Percentiles rank a stretch among this genome's conserved stretches.
Evolutionary conservation across 2,113 vertebrate species (phyloP).

Genomic region (Monopterus albus): DNA sequence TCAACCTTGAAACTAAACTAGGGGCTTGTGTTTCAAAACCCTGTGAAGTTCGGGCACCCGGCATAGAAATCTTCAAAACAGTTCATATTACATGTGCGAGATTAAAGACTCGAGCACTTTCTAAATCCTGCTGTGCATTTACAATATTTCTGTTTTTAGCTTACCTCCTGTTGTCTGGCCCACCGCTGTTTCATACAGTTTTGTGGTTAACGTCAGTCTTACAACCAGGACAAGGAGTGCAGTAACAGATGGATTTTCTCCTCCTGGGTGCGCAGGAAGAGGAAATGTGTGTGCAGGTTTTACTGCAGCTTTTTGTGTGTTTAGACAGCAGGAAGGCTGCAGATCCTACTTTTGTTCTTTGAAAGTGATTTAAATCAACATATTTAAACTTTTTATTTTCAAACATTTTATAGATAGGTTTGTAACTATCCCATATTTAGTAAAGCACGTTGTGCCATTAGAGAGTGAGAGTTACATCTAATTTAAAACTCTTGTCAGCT

Average conservation of each 20-base stretch:
- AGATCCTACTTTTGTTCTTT: slow-evolving; percentile 20
- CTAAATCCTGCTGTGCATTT: slow-evolving; percentile 44
- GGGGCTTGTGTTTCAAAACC: slow-evolving; percentile 59
- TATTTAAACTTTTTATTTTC: neutral
- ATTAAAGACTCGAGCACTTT: slow-evolving; percentile 37
- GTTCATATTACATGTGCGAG: slow-evolving; percentile 63
- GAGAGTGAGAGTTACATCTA: no score
- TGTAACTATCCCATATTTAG: neutral
- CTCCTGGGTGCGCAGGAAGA: slow-evolving; percentile 32
- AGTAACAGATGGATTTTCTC: neutral
- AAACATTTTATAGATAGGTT: neutral
- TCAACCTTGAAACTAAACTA: slow-evolving; percentile 48
- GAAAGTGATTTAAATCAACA: neutral
- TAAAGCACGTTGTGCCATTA: neutral
- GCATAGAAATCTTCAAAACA: slow-evolving; percentile 55
- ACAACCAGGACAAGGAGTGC: neutral
- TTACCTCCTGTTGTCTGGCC: neutral
- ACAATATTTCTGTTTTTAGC: slow-evolving; percentile 22
- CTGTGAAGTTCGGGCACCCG: slow-evolving; percentile 57
- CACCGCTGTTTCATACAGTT: slow-evolving; percentile 19
- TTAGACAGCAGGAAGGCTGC: slow-evolving; percentile 6
- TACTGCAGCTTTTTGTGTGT: slow-evolving; percentile 24
- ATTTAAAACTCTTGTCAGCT: slow-evolving; percentile 24
- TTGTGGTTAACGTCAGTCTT: slow-evolving; percentile 1
- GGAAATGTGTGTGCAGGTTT: slow-evolving; percentile 25